phyloP scores from a whole-genome alignment of 2,888 invertebrate species.

The Eubasilissa splendida region DNA sequence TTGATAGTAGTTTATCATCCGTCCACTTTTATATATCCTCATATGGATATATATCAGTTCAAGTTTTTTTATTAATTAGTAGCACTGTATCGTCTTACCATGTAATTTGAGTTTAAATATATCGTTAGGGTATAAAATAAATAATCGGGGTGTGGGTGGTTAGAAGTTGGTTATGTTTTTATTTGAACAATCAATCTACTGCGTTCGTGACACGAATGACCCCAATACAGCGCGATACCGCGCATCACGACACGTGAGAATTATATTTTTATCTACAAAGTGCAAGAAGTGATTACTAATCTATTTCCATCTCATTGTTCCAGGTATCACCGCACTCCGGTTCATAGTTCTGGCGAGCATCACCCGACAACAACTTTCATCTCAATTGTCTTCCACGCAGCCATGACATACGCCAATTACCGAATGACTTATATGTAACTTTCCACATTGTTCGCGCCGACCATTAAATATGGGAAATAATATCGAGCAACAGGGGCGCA shows the following conservation, averaged over 20 bases:
- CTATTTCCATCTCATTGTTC: conserved; percentile 46
- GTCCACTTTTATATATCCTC: too few relatives aligned
- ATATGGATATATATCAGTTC: too few relatives aligned
- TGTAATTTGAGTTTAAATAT: too few relatives aligned
- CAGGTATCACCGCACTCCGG: conserved; percentile 40
- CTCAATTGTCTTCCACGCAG: conserved; percentile 49
- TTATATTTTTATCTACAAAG: conserved; percentile 8
- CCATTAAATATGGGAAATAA: conserved; percentile 51
- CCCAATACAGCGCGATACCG: not conserved
- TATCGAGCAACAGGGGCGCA: conserved; percentile 43
- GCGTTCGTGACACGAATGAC: not conserved
- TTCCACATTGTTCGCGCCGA: conserved; percentile 56
- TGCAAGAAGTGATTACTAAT: conserved; percentile 13
- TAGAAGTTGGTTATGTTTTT: too few relatives aligned
- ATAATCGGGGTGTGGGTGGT: too few relatives aligned
- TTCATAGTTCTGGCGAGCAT: conserved; percentile 19
- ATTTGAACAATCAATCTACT: too few relatives aligned
- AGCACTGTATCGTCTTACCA: too few relatives aligned
- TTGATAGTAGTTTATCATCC: too few relatives aligned
- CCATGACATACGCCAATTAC: conserved; percentile 51
- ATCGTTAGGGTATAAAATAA: too few relatives aligned
- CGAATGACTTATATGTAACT: conserved; percentile 50
- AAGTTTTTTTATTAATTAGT: too few relatives aligned
- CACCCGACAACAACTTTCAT: conserved; percentile 51
- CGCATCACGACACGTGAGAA: conserved; percentile 26